Base-by-base conservation (phyloP, 2,113 vertebrate genomes). In the Semicossyphus pulcher region DNA sequence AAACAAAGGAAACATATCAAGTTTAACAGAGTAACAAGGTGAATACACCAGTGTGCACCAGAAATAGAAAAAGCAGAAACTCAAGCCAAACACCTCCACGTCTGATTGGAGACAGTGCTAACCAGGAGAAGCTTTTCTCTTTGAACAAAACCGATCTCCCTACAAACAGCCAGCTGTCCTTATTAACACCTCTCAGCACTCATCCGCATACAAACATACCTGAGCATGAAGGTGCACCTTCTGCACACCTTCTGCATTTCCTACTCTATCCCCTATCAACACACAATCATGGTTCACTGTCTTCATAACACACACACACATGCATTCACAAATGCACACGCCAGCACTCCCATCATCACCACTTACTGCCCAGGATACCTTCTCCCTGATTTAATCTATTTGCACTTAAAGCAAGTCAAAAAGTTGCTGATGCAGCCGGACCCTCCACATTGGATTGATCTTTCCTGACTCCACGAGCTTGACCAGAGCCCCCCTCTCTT, bases 381-480 rank as follows among this genome's bases (percentile, higher is more conserved):
- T 54, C 61, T 53, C 39, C 25, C 54, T 81, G 81, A 92, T 91
- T 87, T 67, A 71, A 89, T 89, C 71, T 85, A 78, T 84, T 82
- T 81, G 69, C 83, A 80, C 62, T 80, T 82, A 82, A 86, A 91
- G 67, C 41, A 6, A 71, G 69, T 76, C 65, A 73, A 80, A 88
- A 88, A 90, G 57, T 68, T 88, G 88, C 88, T 86, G 90, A 87
- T 71, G 60, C 84, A 76, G 79, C 81, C 72, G 72, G 76, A 56
- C 28, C 15, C 76, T 59, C 49, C 80, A 85, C 84, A 80, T 87
- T 86, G 81, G 76, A 90, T 69, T 88, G 88, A 90, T 88, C 78
- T 71, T 76, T 60, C 44, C 44, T 36, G 61, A 74, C 81, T 63
- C 20, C 16, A 7, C 48, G 61, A 60, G 77, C 71, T 34, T 48